phyloP scores from a whole-genome alignment of 1,140 invertebrate genomes.

The Laupala kohalensis region DNA sequence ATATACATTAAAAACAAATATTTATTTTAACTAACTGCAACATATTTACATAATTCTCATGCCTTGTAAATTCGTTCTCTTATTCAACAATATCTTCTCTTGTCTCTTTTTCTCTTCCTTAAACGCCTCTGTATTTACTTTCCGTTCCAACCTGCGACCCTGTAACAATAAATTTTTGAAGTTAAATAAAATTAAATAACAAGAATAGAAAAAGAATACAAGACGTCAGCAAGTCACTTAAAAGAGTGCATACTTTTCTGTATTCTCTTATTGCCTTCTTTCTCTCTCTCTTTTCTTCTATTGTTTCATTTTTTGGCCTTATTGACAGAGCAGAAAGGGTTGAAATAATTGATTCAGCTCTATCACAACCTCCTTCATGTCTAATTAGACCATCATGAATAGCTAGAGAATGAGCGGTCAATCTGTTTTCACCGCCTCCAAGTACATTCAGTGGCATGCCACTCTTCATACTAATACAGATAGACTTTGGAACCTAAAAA shows the following conservation, averaged over 20 bases:
- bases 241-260: conserved; percentile 38
- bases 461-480: conserved; percentile 54
- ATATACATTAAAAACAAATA: too few relatives aligned
- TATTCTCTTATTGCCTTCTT: conserved; percentile 75
- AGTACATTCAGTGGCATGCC: conserved; percentile 58
- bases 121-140: conserved; percentile 72
- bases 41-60: conserved; percentile 16
- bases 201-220: conserved; percentile 21
- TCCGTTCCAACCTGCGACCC: conserved; percentile 75
- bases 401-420: conserved; percentile 54
- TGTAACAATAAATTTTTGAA: too few relatives aligned
- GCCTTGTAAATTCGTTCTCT: conserved; percentile 54
- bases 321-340: conserved; percentile 54
- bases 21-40: not conserved
- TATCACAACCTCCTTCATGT: conserved; percentile 19
- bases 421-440: conserved; percentile 32
- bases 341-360: conserved; percentile 51
- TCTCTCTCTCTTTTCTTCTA: conserved; percentile 64
- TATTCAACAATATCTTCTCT: conserved; percentile 62
- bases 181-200: too few relatives aligned
- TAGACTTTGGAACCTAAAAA: conserved; percentile 38
- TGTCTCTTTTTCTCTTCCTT: conserved; percentile 76
- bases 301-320: conserved; percentile 66
- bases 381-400: conserved; percentile 39
- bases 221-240: not conserved